Evolutionary conservation across 2,888 invertebrate species (phyloP).

Genomic region (Spisula subtruncata): DNA sequence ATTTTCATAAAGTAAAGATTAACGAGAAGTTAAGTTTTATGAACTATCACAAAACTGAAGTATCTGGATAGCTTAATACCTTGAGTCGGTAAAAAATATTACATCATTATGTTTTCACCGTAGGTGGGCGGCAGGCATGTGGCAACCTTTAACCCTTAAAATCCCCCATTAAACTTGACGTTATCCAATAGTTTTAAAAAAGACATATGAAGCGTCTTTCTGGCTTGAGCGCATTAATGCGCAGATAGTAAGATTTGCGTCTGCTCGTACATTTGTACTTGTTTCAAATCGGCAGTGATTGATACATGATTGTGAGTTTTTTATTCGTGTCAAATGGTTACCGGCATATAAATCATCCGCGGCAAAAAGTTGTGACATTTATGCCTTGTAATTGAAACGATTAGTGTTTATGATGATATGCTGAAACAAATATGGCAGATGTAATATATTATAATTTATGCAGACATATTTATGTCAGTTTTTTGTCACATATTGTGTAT

Average conservation of each 20-base stretch:
- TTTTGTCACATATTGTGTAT: constrained; percentile 27
- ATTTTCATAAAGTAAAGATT: constrained; percentile 8
- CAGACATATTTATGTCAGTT: constrained; percentile 22
- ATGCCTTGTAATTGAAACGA: constrained; percentile 25
- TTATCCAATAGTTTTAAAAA: not conserved
- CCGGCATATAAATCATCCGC: constrained; percentile 30
- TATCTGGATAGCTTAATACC: not conserved
- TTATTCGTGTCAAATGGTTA: constrained; percentile 40
- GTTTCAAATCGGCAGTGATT: constrained; percentile 33
- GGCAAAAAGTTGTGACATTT: constrained; percentile 38
- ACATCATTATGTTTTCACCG: constrained; percentile 4
- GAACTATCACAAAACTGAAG: constrained; percentile 16
- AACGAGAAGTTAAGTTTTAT: not conserved
- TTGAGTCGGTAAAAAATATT: not conserved
- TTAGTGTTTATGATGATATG: constrained; percentile 26
- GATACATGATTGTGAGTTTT: constrained; percentile 31
- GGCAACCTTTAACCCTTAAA: constrained; percentile 21
- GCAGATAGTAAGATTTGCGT: not conserved
- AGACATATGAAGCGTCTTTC: not conserved
- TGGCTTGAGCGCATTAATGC: not conserved
- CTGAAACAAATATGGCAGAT: constrained; percentile 30
- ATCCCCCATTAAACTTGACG: constrained; percentile 38
- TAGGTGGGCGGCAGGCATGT: constrained; percentile 31
- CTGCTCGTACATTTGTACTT: not conserved
- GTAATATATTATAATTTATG: constrained; percentile 27